Evolutionary conservation across 2,888 invertebrate genomes (phyloP).

Genomic region (Buathra laborator): DNA sequence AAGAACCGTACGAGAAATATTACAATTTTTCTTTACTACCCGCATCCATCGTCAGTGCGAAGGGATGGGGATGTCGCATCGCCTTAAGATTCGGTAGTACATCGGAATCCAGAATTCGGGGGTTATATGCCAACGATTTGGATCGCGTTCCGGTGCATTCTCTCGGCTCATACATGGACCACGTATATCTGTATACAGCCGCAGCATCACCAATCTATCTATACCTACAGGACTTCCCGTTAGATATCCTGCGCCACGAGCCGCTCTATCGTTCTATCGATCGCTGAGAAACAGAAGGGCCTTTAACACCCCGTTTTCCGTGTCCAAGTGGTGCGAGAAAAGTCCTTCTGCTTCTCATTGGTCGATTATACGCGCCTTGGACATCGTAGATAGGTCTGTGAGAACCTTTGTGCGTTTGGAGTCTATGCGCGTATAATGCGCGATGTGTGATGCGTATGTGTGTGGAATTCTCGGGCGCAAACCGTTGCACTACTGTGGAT

Average conservation of each 20-base stretch:
- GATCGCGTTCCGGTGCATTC: not conserved
- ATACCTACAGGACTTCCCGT: not conserved
- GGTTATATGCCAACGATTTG: not conserved
- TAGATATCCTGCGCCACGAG: not conserved
- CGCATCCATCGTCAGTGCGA: too few relatives aligned
- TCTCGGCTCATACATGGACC: not conserved
- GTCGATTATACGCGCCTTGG: not conserved
- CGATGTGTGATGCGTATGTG: slow-evolving; percentile 9
- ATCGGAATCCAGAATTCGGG: not conserved
- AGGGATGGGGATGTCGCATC: not conserved
- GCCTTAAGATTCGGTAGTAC: not conserved
- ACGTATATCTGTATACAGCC: not conserved
- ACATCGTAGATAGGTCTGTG: not conserved
- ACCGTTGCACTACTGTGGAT: slow-evolving; percentile 64
- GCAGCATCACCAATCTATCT: not conserved
- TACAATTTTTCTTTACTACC: too few relatives aligned
- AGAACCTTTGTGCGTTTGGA: not conserved
- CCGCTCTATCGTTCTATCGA: not conserved
- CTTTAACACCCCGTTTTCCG: too few relatives aligned
- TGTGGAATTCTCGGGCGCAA: slow-evolving; percentile 11
- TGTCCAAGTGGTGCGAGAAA: too few relatives aligned
- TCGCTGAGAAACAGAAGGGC: too few relatives aligned
- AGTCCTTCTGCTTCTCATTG: too few relatives aligned
- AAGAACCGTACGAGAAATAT: too few relatives aligned
- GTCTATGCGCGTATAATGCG: not conserved